phyloP scores from a whole-genome alignment of 1,140 invertebrate genomes.

The Trinorchestia longiramus region DNA sequence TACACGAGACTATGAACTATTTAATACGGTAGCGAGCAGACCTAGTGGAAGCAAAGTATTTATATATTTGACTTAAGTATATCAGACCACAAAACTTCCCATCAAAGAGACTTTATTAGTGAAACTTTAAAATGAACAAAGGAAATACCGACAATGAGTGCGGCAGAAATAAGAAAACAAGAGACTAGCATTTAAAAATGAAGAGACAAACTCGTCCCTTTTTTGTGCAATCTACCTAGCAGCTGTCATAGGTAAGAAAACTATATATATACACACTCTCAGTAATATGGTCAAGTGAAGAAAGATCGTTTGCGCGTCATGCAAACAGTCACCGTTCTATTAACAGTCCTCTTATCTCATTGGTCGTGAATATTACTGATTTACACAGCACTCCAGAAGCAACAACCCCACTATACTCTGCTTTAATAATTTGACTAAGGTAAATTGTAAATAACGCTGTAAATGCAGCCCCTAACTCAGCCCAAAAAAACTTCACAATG shows the following conservation, averaged over 20 bases:
- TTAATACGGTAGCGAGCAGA: background rate
- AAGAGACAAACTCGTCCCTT: background rate
- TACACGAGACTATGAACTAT: too few relatives aligned
- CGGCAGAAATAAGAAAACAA: background rate
- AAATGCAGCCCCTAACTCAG: background rate
- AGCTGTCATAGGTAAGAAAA: slow-evolving; percentile 34
- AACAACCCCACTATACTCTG: too few relatives aligned
- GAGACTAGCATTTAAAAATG: slow-evolving; percentile 40
- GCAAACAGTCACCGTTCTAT: background rate
- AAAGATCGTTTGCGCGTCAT: background rate
- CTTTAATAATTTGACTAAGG: too few relatives aligned
- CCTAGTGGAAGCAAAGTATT: background rate
- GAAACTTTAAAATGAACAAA: slow-evolving; percentile 37
- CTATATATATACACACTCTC: background rate
- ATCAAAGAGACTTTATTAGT: background rate
- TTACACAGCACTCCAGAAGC: background rate
- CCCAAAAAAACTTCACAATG: background rate
- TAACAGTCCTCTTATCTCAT: background rate
- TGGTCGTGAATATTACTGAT: background rate
- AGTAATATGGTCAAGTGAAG: background rate
- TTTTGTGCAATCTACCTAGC: slow-evolving; percentile 37
- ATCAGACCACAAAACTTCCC: background rate
- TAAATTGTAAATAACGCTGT: too few relatives aligned
- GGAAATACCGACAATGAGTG: background rate
- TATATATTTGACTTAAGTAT: background rate